Percentiles rank a stretch among this genome's conserved stretches.
phyloP scores from a whole-genome alignment of 2,888 invertebrate genomes.

The Exocentrus adspersus region DNA sequence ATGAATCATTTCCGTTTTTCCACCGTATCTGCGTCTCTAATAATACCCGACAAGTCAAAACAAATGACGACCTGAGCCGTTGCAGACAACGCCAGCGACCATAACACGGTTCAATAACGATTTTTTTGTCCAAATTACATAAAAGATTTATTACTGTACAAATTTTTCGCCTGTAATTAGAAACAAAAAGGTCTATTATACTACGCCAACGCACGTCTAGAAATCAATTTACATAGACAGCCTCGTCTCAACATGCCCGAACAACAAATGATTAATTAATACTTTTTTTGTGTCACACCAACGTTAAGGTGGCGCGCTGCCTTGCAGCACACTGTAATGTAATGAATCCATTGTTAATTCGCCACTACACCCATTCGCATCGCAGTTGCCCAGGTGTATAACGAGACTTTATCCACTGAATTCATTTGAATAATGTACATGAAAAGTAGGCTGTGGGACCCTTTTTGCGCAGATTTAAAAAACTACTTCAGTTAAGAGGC shows the following conservation, averaged over 20 bases:
- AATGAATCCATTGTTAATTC: conserved; percentile 7
- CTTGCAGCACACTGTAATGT: neutral
- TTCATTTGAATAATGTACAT: neutral
- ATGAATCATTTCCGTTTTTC: too few species aligned
- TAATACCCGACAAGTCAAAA: too few species aligned
- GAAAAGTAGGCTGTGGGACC: neutral
- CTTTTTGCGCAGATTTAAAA: neutral
- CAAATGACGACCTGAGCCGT: neutral
- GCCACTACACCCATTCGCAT: conserved; percentile 30
- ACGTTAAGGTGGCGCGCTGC: neutral
- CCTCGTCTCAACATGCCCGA: conserved; percentile 5
- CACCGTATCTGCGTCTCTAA: too few species aligned
- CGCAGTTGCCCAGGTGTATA: conserved; percentile 35
- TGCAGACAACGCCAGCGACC: neutral
- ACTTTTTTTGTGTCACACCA: conserved; percentile 8
- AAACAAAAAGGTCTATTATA: conserved; percentile 4
- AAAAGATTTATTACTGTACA: neutral
- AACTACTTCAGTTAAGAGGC: too few species aligned
- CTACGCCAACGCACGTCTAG: neutral
- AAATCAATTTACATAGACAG: conserved; percentile 6
- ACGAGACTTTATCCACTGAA: conserved; percentile 3
- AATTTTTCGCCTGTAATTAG: conserved; percentile 3
- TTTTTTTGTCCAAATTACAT: neutral
- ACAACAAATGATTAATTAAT: conserved; percentile 13
- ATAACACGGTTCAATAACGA: neutral